phyloP scores from a whole-genome alignment of 2,888 invertebrate genomes.

The Prosapia bicincta region DNA sequence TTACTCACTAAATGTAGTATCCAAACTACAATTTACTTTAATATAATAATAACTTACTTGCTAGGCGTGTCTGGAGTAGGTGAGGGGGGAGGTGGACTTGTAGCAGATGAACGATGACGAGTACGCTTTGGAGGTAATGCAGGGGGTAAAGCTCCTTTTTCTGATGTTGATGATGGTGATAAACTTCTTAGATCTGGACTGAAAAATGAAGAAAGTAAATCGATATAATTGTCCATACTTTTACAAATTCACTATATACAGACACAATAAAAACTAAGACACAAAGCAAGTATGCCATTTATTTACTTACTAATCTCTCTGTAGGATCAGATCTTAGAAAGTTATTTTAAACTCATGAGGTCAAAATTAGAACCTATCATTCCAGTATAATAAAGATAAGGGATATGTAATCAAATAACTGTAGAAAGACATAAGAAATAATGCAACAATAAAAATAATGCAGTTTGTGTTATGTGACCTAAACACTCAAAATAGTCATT shows the following conservation, averaged over 20 bases:
- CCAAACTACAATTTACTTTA: no score
- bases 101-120: conserved; percentile 7
- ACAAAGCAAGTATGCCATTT: background rate
- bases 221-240: background rate
- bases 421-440: background rate
- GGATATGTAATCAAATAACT: background rate
- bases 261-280: background rate
- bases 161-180: conserved; percentile 20
- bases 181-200: conserved; percentile 18
- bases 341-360: background rate
- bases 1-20: no score
- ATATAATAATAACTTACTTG: conserved; percentile 11
- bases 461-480: no score
- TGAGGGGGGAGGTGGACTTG: conserved; percentile 33
- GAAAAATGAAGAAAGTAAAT: conserved; percentile 24
- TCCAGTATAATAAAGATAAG: background rate
- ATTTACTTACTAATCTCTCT: background rate
- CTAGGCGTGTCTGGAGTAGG: conserved; percentile 2
- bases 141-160: conserved; percentile 50
- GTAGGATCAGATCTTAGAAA: background rate
- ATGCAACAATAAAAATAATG: no score
- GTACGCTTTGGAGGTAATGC: conserved; percentile 59
- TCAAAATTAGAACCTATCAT: background rate
- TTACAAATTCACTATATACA: no score
- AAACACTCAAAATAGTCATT: no score